phyloP scores from a whole-genome alignment of 2,113 vertebrate genomes.

The Pachycephala philippinensis region DNA sequence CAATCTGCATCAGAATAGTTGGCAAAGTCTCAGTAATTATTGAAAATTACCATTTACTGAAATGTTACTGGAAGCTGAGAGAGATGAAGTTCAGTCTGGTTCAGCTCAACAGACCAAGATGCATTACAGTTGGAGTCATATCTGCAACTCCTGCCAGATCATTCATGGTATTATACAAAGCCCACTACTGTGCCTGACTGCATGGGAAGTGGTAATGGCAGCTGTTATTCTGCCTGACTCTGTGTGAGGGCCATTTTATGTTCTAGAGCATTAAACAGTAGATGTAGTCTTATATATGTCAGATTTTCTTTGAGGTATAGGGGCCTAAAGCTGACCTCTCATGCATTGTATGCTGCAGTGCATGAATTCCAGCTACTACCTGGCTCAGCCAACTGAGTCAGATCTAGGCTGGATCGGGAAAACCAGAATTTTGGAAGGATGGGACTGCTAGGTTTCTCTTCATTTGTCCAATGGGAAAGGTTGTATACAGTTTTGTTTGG shows the following conservation, averaged over 20 bases:
- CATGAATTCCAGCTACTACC: background rate
- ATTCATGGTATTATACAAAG: background rate
- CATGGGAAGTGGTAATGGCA: background rate
- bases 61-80: background rate
- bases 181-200: background rate
- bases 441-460: background rate
- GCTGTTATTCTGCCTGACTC: background rate
- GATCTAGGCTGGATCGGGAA: background rate
- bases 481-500: background rate
- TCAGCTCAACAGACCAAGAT: background rate
- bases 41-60: slow-evolving; percentile 18
- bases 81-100: background rate
- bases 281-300: background rate
- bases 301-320: background rate
- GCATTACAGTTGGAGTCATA: background rate
- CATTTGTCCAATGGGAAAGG: background rate
- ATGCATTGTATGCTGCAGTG: background rate
- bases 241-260: background rate
- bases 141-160: background rate
- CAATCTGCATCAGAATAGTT: slow-evolving; percentile 5
- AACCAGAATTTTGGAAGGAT: background rate
- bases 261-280: background rate
- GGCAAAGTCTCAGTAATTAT: background rate
- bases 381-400: background rate
- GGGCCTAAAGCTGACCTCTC: background rate